Percentiles rank a stretch among this genome's conserved stretches.
Evolutionary conservation across 2,888 invertebrate species (phyloP).

Genomic region (Baronia brevicornis): DNA sequence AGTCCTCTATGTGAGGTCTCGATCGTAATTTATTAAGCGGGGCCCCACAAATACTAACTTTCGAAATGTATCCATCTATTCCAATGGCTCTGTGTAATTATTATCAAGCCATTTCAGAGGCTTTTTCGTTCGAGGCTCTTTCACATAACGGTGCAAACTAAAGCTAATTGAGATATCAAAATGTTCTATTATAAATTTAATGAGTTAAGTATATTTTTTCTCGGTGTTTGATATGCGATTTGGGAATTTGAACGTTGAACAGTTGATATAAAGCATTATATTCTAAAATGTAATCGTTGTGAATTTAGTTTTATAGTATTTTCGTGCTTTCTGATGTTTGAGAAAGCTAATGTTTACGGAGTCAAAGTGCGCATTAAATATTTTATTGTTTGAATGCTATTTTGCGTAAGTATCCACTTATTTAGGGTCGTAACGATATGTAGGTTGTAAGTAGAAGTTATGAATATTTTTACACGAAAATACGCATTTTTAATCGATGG

Average conservation of each 20-base stretch:
- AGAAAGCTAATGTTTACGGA: slow-evolving; percentile 18
- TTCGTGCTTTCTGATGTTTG: slow-evolving; percentile 38
- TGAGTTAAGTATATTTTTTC: slow-evolving; percentile 27
- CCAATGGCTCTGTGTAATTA: slow-evolving; percentile 49
- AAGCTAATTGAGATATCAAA: slow-evolving; percentile 53
- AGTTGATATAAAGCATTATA: no score
- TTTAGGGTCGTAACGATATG: no score
- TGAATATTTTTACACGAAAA: no score
- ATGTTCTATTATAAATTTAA: slow-evolving; percentile 37
- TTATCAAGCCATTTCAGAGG: slow-evolving; percentile 37
- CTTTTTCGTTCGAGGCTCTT: slow-evolving; percentile 7
- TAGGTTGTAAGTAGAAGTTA: no score
- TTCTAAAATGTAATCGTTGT: no score
- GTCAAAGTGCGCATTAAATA: slow-evolving; percentile 20
- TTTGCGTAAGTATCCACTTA: no score
- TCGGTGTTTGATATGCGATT: slow-evolving; percentile 18
- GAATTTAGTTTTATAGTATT: slow-evolving; percentile 44
- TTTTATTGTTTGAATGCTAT: background rate
- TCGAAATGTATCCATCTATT: slow-evolving; percentile 42
- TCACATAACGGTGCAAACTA: slow-evolving; percentile 23
- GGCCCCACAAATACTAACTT: slow-evolving; percentile 57
- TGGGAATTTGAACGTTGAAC: slow-evolving; percentile 28
- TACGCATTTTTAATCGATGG: no score
- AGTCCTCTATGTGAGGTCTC: slow-evolving; percentile 65
- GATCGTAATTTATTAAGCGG: slow-evolving; percentile 61